Evolutionary conservation across 2,888 invertebrate genomes (phyloP), one percentile per base, ranked within the genome.

Genomic region (Notodonta ziczac): DNA sequence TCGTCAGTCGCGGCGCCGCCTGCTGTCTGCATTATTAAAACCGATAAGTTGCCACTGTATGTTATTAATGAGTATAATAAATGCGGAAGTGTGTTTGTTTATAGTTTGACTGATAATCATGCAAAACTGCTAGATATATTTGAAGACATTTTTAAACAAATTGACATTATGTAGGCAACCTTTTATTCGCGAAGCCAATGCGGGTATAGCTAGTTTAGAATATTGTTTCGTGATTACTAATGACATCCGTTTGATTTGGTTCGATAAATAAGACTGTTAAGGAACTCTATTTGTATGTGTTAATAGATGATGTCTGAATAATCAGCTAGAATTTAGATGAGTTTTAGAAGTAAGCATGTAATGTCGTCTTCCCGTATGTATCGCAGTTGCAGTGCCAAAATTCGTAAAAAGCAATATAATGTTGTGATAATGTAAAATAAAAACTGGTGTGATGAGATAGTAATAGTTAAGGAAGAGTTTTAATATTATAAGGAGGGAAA

Each of bases 391-490:
- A 52, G 52, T 54, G 54, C 54, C 54, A 54, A 54, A 54, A 39
- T 54, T 39, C 8, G 14, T 54, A 7, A n/a, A 54, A 54, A 39
- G 54, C 54, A 54, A 54, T 54, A 32, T 39, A 69, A 66, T 66
- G 66, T 61, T 46, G 56, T 32, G 35, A 59, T 69, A 69, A 70
- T 68, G 62, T 63, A 35, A 4, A 53, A 53, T 13, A 53, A 4
- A 16, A 53, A 32, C 32, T 10, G 35, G 35, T 32, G 13, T 53
- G 10, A 53, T 53, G 16, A 13, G 35, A 53, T 13, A 35, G 13
- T 5, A 35, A 35, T 53, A 14, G 3, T 48, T n/a, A n/a, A 12
- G 2, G n/a, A 2, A 48, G 5, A 48, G 48, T 7, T 14, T 48
- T 6, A n/a, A 14, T 48, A 48, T 6, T 5, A 48, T 48, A 42